Evolutionary conservation across 2,797 vertebrate species (phyloP).

Genomic region (Sphaeramia orbicularis): DNA sequence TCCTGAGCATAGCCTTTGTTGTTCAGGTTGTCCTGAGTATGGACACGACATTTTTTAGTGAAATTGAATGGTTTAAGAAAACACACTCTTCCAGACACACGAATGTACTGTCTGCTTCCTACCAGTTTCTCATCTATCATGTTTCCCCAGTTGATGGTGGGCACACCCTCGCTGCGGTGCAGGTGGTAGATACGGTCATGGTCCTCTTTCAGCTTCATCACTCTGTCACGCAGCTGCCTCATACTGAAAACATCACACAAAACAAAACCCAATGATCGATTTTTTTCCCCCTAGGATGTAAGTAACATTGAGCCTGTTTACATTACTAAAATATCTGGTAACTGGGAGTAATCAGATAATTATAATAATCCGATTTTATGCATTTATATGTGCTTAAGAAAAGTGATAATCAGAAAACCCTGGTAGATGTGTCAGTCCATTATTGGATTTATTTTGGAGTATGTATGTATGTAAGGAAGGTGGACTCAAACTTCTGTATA

Average conservation of each 20-base stretch:
- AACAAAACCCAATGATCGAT: neutral
- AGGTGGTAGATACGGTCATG: conserved; percentile 90
- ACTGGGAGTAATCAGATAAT: no score
- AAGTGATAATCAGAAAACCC: no score
- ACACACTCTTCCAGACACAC: neutral
- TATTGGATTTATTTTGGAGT: no score
- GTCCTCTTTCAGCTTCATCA: conserved; percentile 87
- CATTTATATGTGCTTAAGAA: no score
- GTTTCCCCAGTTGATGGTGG: conserved; percentile 93
- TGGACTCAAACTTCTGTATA: no score
- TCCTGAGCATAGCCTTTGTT: conserved; percentile 92
- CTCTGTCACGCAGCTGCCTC: conserved; percentile 91
- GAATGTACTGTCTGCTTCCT: conserved; percentile 26
- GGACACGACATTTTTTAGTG: conserved; percentile 9
- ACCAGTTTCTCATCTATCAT: conserved; percentile 96
- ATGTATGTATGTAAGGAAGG: no score
- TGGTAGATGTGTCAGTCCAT: no score
- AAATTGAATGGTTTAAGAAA: no score
- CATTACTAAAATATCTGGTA: no score
- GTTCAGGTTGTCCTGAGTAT: conserved; percentile 85
- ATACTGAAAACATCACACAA: conserved; percentile 82
- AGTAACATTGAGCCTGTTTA: no score
- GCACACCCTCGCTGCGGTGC: conserved; percentile 84
- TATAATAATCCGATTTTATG: no score
- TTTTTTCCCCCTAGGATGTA: no score